phyloP scores from a whole-genome alignment of 1,140 invertebrate species.

The Lepidurus packardi region DNA sequence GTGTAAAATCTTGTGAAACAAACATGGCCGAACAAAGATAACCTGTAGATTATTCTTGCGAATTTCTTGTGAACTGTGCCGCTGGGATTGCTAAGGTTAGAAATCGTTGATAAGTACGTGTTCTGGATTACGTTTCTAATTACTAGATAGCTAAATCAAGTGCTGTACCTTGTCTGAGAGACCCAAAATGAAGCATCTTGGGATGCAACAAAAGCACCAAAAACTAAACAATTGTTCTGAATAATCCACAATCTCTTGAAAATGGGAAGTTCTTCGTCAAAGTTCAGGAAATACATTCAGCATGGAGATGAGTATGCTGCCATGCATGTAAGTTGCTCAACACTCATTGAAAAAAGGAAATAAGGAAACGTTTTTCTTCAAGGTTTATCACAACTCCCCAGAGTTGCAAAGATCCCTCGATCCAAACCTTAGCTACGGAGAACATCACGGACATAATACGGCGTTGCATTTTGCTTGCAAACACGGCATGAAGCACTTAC shows the following conservation, averaged over 20 bases:
- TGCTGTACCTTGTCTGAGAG: neutral
- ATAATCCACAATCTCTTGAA: neutral
- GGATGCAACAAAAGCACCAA: neutral
- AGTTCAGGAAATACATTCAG: slow-evolving; percentile 65
- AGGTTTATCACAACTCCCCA: slow-evolving; percentile 55
- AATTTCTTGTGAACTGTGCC: neutral
- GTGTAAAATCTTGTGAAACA: neutral
- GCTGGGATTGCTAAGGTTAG: neutral
- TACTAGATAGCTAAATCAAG: neutral
- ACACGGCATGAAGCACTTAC: slow-evolving; percentile 61
- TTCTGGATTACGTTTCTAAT: no score
- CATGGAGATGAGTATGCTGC: slow-evolving; percentile 66
- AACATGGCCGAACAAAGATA: neutral
- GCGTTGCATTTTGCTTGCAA: slow-evolving; percentile 61
- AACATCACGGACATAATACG: slow-evolving; percentile 61
- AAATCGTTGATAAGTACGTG: neutral
- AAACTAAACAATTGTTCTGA: neutral
- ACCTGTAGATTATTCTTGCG: neutral
- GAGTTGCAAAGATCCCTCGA: slow-evolving; percentile 61
- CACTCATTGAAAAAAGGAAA: neutral
- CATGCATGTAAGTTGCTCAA: slow-evolving; percentile 50
- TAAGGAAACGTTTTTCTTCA: slow-evolving; percentile 27
- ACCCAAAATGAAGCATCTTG: neutral
- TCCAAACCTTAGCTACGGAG: slow-evolving; percentile 63
- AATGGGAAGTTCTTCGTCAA: slow-evolving; percentile 64